Base-by-base conservation (phyloP, 2,888 invertebrate species). In the Actias luna region DNA sequence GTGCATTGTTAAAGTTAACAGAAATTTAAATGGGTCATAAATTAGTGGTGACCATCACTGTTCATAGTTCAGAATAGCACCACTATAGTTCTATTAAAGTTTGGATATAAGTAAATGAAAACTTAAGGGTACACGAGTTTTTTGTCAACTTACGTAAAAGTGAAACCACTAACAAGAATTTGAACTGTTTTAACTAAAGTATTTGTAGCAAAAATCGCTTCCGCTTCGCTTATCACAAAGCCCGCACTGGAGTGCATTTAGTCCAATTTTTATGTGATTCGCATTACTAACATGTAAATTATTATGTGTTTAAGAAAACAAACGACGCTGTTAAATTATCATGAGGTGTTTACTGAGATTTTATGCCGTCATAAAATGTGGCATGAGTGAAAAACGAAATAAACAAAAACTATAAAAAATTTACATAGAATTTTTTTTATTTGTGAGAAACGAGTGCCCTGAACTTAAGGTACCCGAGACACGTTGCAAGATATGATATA, bases 201-300 rank as follows among this genome's bases (percentile, higher is more conserved):
- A 25, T 1, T 2, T 50, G 2, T 35, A 22, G 8, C 18, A 2
- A 27, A 59, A 59, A 59, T 59, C 59, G 58, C 27, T n/a, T 58
- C 35, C 62, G 62, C 59, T 33, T 1, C 27, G 50, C 59, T 35
- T 18, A n/a, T 35, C 31, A 58, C 58, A 33, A 58, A 58, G 36
- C 35, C 27, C 29, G 22, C 64, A 59, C n/a, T 18, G 42, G 2
- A 27, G 7, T n/a, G 55, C 18, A 36, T 33, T 59, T 59, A 25
- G 25, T 36, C 74, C 74, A 73, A 78, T 75, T 79, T 78, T 74
- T 75, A 80, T 77, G 80, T 78, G 70, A 69, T 64, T 61, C 64
- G 72, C 72, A 74, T 74, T 77, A 79, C 78, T 80, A 76, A 79
- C 75, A 79, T 76, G 74, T 78, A 79, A 80, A 79, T 79, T 73